Conservation (phyloP, 2,888 invertebrate genomes). For the Caenorhabditis sp. region DNA sequence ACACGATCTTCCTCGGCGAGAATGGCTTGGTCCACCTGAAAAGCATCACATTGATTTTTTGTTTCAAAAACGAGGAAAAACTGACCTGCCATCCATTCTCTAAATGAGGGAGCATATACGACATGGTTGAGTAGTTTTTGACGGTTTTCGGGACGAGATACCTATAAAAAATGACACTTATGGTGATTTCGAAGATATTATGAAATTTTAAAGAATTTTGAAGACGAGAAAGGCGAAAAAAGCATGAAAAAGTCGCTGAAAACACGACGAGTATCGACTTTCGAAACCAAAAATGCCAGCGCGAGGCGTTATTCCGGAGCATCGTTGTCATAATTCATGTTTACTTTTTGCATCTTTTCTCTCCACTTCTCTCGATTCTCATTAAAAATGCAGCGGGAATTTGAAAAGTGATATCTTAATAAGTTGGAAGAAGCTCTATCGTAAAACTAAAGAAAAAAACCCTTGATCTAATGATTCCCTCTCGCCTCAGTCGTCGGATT, state of each 20-base stretch:
- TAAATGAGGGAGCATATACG: conserved; percentile 99
- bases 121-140: conserved; percentile 87
- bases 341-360: conserved; percentile 21
- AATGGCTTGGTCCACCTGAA: conserved; percentile 95
- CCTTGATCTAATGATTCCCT: too few relatives aligned
- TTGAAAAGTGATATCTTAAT: conserved; percentile 8
- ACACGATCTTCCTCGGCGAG: conserved; percentile 98
- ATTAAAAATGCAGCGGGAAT: conserved; percentile 17
- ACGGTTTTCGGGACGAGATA: conserved; percentile 1
- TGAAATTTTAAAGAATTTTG: neutral
- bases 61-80: neutral
- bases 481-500: too few relatives aligned
- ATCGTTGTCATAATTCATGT: conserved; percentile 29
- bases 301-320: conserved; percentile 36
- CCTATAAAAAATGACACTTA: conserved; percentile 18
- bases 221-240: neutral
- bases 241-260: neutral
- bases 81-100: conserved; percentile 96
- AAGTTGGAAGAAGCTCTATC: too few relatives aligned
- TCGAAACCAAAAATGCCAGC: neutral
- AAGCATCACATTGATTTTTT: neutral
- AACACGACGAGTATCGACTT: conserved; percentile 13
- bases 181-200: neutral
- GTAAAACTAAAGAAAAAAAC: too few relatives aligned
- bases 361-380: conserved; percentile 13